A percentile compares a stretch with the other conserved stretches of the same genome.
phyloP scores from a whole-genome alignment of 2,113 vertebrate genomes.

The Panthera leo region DNA sequence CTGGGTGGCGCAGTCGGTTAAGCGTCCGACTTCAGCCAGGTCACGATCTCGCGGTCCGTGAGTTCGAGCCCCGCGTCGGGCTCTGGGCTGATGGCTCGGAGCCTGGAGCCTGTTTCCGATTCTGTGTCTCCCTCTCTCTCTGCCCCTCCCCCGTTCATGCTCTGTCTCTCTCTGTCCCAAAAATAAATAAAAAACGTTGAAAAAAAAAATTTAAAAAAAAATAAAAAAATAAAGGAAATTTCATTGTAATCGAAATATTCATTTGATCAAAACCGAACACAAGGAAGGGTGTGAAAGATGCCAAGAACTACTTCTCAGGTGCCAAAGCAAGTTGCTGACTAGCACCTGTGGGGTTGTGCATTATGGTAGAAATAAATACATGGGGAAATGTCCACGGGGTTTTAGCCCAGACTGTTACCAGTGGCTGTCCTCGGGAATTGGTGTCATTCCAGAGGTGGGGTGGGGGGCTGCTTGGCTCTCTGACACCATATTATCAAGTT shows the following conservation, averaged over 20 bases:
- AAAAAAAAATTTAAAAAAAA: too few relatives aligned
- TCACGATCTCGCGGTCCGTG: too few relatives aligned
- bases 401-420: background rate
- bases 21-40: too few relatives aligned
- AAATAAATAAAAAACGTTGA: too few relatives aligned
- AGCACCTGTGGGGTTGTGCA: rapidly evolving
- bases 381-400: too few relatives aligned
- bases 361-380: background rate
- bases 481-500: background rate
- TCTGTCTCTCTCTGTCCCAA: too few relatives aligned
- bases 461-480: background rate
- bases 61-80: too few relatives aligned
- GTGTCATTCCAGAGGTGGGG: background rate
- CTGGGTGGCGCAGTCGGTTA: too few relatives aligned
- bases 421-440: rapidly evolving
- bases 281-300: background rate
- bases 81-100: too few relatives aligned
- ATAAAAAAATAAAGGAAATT: background rate
- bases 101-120: too few relatives aligned
- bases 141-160: too few relatives aligned
- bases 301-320: background rate
- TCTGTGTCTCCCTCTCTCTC: too few relatives aligned
- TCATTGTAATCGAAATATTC: background rate
- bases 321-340: background rate
- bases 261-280: background rate